A percentile compares a stretch with the other conserved stretches of the same genome.
Evolutionary conservation across 2,113 vertebrate genomes (phyloP).

Genomic region (Dipodomys stephensi): DNA sequence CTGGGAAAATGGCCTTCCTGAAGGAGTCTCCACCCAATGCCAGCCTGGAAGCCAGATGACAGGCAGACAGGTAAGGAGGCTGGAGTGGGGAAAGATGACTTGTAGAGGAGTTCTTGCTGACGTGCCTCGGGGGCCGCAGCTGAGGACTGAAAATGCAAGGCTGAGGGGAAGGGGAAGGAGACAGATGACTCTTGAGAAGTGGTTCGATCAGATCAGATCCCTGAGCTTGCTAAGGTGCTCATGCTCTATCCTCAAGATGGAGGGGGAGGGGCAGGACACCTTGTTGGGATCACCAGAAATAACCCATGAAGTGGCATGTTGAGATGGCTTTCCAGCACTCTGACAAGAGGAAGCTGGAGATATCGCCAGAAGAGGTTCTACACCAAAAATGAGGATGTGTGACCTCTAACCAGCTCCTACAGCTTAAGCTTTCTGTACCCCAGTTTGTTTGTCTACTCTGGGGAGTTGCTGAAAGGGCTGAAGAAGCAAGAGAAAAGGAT

Average conservation of each 20-base stretch:
- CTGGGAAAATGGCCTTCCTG: background rate
- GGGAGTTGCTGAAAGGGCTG: background rate
- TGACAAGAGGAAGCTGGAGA: background rate
- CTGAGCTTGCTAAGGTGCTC: background rate
- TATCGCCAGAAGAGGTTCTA: background rate
- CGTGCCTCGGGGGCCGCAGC: background rate
- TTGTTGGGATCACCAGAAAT: background rate
- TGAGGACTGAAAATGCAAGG: background rate
- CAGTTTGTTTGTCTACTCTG: background rate
- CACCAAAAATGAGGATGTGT: background rate
- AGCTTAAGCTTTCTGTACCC: background rate
- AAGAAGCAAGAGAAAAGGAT: background rate
- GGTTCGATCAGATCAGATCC: too few species aligned
- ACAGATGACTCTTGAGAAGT: too few species aligned
- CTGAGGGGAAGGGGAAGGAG: rapidly evolving
- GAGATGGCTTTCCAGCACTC: background rate
- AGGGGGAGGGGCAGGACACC: background rate
- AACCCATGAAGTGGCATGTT: too few species aligned
- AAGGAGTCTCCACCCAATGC: background rate
- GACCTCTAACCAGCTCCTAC: background rate
- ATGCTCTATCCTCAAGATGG: background rate
- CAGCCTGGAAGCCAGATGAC: background rate
- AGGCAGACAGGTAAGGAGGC: background rate
- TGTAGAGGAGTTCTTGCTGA: background rate
- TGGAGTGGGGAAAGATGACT: background rate